Evolutionary conservation across 2,888 invertebrate genomes (phyloP), one percentile per base, ranked within the genome.

Genomic region (Zaprionus bogoriensis): DNA sequence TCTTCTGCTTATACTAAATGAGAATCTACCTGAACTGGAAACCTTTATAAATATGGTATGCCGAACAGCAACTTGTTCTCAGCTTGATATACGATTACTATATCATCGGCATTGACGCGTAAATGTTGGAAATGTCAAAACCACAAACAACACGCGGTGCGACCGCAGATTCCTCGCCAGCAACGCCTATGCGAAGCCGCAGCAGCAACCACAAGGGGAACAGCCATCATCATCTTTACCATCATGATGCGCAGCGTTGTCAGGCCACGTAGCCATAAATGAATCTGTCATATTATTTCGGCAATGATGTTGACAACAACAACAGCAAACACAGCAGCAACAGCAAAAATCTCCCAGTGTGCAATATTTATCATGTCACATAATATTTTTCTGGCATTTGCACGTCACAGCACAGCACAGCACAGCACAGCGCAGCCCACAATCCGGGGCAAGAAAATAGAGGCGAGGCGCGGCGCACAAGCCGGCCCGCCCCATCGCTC

Each of bases 301-400:
- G 83, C 83, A 85, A 85, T 79, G 79, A 85, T 81, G 81, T 68
- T 80, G 70, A 78, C 76, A 73, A 80, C 78, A 70, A 36, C 65
- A 67, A 27, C 67, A 52, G 20, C 32, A 59, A 25, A 38, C 54
- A 22, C 14, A 38, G 9, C 12, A 48, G 32, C 32, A 48, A 39
- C 30, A 60, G 45, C 38, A 51, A 50, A 77, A 71, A 76, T 70
- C 72, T 77, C 85, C 87, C 67, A 74, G 74, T 55, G 72, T 68
- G 79, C 85, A 83, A 87, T 83, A 83, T 87, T 83, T 83, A 87
- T 83, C 83, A 87, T 88, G 77, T 87, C 80, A 80, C 77, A 80
- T 88, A 83, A 88, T 87, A 87, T 87, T 88, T 88, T 88, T 87
- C 78, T 88, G 88, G 86, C 88, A 88, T 87, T 89, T 87, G 86